Base-by-base conservation (phyloP, 1,140 invertebrate genomes). In the Conus ventricosus region DNA sequence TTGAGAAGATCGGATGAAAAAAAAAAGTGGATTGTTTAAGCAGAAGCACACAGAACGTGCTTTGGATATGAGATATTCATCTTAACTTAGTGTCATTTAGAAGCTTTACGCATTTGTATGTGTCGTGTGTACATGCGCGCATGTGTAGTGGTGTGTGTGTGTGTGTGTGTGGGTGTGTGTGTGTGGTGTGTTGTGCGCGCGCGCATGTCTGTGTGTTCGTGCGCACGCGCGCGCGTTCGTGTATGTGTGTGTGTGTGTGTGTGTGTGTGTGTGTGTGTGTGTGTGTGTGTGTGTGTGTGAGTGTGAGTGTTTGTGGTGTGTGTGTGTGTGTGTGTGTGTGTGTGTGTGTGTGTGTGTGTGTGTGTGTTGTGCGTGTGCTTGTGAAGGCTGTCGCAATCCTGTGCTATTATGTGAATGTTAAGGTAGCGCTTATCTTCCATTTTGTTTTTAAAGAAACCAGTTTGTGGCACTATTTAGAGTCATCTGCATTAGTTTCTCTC, bases 311-410 rank as follows among this genome's bases (percentile, higher is more conserved):
- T 13, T 57, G 13, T 13, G 6, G 55, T 57, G n/a, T n/a, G n/a
- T 27, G 27, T n/a, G n/a, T n/a, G 54, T 51, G 39, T 39, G 3
- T n/a, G 53, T 17, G 17, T 20, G 27, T 81, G 53, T 20, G 13
- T 25, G 80, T 51, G 27, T 81, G 80, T 81, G 80, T 81, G 80
- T 81, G 39, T 81, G 80, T 39, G 25, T 81, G 80, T 39, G 25
- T 39, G 80, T 81, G 13, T 10, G 11, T 20, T 27, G 27, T n/a
- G n/a, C n/a, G 54, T 51, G 39, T 39, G 3, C 39, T 39, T 39
- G 39, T 39, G 39, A 39, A 39, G 39, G 39, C 39, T 39, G 39
- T 39, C 3, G 39, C 39, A 39, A 39, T 39, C 39, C 39, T 39
- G 39, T 39, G 39, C 39, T 39, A 3, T 39, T 3, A 39, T 39